These are phyloP conservation scores for Heliconius ethilla DNA, from an alignment of 2,888 invertebrate species.

Conservation along the genomic window DNA sequence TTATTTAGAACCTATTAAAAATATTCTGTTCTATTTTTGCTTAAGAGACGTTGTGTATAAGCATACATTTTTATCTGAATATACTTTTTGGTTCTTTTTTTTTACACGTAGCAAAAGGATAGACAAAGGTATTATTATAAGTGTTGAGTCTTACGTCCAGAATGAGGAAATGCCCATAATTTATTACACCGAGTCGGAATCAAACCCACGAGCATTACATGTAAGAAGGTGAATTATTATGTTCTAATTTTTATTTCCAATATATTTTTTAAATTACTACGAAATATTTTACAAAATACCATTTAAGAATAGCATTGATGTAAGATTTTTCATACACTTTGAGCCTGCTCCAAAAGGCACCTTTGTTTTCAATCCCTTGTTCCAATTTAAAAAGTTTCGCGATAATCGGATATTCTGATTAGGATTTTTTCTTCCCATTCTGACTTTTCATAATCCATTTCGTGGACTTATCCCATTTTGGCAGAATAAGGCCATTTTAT, in stretches of 20 bases:
- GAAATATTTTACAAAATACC: too few species aligned
- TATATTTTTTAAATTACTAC: too few species aligned
- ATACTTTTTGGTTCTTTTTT: too few species aligned
- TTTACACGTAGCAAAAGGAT: too few species aligned
- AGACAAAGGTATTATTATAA: neutral
- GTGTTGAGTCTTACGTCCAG: neutral
- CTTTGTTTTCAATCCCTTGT: slow-evolving; percentile 39
- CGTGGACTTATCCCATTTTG: slow-evolving; percentile 22
- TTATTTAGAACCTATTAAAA: too few species aligned
- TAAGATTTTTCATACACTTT: neutral
- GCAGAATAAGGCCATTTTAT: slow-evolving; percentile 15
- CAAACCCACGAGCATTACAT: neutral
- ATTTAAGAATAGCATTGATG: too few species aligned
- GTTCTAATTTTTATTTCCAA: too few species aligned
- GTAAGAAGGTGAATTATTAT: too few species aligned
- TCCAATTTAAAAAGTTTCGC: slow-evolving; percentile 43
- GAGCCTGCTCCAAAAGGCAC: slow-evolving; percentile 8
- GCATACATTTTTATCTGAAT: too few species aligned
- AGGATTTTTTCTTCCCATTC: slow-evolving; percentile 23
- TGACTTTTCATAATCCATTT: slow-evolving; percentile 25
- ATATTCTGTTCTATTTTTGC: too few species aligned
- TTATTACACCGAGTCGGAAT: neutral
- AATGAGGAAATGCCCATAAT: neutral
- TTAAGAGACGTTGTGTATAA: too few species aligned
- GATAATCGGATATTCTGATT: slow-evolving; percentile 40